phyloP scores from a whole-genome alignment of 2,888 invertebrate genomes.

The Cheilosia impressa region DNA sequence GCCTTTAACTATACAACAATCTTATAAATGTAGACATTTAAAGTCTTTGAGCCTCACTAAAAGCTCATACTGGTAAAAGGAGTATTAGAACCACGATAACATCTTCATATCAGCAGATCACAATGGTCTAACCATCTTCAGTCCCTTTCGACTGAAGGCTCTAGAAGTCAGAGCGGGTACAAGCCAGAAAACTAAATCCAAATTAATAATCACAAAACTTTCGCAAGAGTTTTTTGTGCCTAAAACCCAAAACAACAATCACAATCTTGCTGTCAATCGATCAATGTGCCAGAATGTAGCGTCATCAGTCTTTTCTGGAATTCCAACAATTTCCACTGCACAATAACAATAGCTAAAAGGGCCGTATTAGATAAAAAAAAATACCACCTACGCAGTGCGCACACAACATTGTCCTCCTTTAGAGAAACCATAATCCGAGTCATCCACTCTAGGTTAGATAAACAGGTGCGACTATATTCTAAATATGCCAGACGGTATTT shows the following conservation, averaged over 20 bases:
- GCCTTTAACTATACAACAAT: too few species aligned
- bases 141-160: too few species aligned
- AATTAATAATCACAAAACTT: neutral
- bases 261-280: neutral
- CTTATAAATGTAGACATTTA: too few species aligned
- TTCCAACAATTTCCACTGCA: neutral
- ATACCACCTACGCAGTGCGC: neutral
- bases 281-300: neutral
- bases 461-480: conserved; percentile 31
- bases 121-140: too few species aligned
- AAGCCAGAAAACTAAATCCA: neutral
- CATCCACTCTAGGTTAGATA: conserved; percentile 33
- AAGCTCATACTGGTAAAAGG: too few species aligned
- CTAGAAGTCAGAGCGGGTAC: too few species aligned
- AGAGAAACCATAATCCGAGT: conserved; percentile 2
- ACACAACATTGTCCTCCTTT: neutral
- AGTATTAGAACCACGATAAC: too few species aligned
- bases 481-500: conserved; percentile 32
- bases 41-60: too few species aligned
- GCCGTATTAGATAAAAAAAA: neutral
- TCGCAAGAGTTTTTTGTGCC: neutral
- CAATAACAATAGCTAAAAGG: neutral
- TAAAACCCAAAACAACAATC: neutral
- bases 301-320: neutral
- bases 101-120: too few species aligned